Base-by-base conservation (phyloP, 2,888 invertebrate species). In the Dioctria linearis region DNA sequence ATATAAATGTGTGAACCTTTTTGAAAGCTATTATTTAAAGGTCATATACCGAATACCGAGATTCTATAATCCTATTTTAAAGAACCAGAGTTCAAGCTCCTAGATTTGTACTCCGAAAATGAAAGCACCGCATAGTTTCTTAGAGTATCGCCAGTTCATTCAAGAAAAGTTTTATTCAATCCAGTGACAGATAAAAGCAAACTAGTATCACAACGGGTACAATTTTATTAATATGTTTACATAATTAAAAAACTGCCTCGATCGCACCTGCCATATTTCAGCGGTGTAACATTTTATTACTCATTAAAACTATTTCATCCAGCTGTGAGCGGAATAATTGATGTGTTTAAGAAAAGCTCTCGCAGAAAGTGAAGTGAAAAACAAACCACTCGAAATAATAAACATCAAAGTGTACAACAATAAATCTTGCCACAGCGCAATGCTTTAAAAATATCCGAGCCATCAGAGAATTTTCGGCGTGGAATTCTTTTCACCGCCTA, bases 211-310 rank as follows among this genome's bases (percentile, higher is more conserved):
- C n/a, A 54, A 4, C 54, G n/a, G 4, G 54, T n/a, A 11, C 11
- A 54, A 54, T n/a, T 54, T 54, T 11, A 54, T 54, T 4, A 4
- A 4, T 54, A 54, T 54, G 6, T 54, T 6, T 0, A 54, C 54
- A 0, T n/a, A 54, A 4, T 3, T n/a, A 54, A n/a, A 54, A 54
- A 4, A 13, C 49, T 2, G 8, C 25, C 25, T 51, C 39, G 49
- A 61, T 73, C 13, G 9, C 73, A 73, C 73, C 73, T 73, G 73
- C 59, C 73, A 39, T 59, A 57, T 59, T 42, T 73, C 42, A 73
- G 42, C 59, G 42, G 6, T 42, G 39, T 40, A 67, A 73, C 11
- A n/a, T 57, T 57, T 57, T 51, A 59, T 73, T 39, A 42, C 42
- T 42, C 73, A 42, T 73, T 57, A 57, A 40, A 39, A 25, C 61